These are phyloP conservation scores for Lycia hirtaria DNA, from an alignment of 2,888 invertebrate genomes.

Conservation along the genomic window DNA sequence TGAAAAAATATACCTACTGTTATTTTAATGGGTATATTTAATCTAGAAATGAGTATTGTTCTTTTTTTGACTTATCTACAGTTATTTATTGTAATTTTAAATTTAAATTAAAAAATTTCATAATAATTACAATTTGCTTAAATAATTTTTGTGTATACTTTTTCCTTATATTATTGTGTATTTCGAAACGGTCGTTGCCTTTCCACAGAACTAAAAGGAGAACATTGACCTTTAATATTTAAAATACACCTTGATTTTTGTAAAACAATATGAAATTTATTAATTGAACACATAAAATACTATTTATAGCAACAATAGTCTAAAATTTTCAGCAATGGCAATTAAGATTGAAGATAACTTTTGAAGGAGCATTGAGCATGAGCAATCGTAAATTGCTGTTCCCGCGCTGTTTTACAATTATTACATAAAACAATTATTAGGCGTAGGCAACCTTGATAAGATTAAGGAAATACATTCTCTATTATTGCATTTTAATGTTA, in stretches of 20 bases:
- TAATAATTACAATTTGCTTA: too few species aligned
- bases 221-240: background rate
- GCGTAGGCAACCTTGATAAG: slow-evolving; percentile 19
- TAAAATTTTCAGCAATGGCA: slow-evolving; percentile 8
- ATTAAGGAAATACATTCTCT: slow-evolving; percentile 25
- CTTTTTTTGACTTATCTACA: too few species aligned
- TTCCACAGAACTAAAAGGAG: too few species aligned
- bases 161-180: too few species aligned
- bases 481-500: background rate
- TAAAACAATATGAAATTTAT: background rate
- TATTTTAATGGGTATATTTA: too few species aligned
- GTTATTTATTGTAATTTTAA: too few species aligned
- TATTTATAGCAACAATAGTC: background rate
- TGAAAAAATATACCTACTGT: too few species aligned
- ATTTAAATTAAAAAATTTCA: too few species aligned
- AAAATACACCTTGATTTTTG: background rate
- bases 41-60: too few species aligned
- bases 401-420: slow-evolving; percentile 10
- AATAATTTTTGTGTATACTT: too few species aligned
- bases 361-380: slow-evolving; percentile 6
- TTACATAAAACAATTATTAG: slow-evolving; percentile 20
- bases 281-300: background rate
- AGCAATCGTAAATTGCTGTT: slow-evolving; percentile 21
- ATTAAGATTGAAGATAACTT: slow-evolving; percentile 20
- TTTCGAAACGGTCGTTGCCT: too few species aligned